Evolutionary conservation across 2,888 invertebrate species (phyloP).

Genomic region (Nomada ferruginata): DNA sequence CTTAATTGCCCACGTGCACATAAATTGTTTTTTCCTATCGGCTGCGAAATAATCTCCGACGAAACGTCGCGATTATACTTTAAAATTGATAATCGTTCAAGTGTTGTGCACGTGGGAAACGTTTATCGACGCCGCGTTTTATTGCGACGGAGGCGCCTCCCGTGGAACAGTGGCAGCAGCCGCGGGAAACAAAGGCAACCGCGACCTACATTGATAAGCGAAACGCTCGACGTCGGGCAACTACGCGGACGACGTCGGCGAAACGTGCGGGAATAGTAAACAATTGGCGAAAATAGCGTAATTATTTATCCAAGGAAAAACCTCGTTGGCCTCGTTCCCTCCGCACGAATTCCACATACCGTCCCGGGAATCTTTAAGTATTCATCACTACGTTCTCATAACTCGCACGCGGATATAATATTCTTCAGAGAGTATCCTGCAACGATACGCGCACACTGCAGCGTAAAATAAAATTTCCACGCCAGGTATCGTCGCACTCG

Average conservation of each 20-base stretch:
- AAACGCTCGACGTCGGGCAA: constrained; percentile 12
- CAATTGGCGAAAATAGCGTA: constrained; percentile 62
- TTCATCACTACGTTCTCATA: background rate
- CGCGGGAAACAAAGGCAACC: constrained; percentile 28
- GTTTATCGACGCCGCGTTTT: constrained; percentile 39
- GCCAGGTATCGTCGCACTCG: too few species aligned
- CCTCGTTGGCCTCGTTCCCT: constrained; percentile 28
- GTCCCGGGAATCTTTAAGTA: background rate
- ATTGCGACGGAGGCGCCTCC: constrained; percentile 8
- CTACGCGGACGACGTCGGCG: constrained; percentile 37
- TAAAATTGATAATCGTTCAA: constrained; percentile 7
- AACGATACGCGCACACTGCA: too few species aligned
- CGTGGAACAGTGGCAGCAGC: constrained; percentile 1
- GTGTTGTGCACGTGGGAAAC: constrained; percentile 7
- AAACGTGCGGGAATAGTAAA: constrained; percentile 51
- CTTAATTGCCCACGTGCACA: too few species aligned
- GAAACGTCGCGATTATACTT: background rate
- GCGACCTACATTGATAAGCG: constrained; percentile 58
- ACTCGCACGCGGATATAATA: background rate
- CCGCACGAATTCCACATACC: background rate
- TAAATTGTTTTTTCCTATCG: background rate
- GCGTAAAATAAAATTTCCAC: too few species aligned
- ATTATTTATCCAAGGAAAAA: constrained; percentile 58
- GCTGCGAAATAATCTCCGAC: background rate
- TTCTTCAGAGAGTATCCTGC: too few species aligned